Conservation (phyloP, 2,888 invertebrate species). For the Elysia crispata region DNA sequence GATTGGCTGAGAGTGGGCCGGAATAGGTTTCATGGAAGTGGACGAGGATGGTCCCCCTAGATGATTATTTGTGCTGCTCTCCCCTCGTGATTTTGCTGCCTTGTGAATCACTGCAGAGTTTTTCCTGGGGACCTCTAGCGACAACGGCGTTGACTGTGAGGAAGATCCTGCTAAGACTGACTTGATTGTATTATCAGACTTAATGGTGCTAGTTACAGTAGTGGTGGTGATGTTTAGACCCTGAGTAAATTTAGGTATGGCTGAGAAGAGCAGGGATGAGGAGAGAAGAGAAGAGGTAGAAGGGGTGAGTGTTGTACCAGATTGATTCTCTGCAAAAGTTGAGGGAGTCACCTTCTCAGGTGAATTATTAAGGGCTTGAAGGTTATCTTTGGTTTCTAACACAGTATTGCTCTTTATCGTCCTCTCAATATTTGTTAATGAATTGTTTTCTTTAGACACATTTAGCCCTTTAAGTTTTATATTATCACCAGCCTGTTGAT, state of each 20-base stretch:
- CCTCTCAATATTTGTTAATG: not conserved
- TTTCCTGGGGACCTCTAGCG: not conserved
- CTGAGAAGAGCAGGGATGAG: constrained; percentile 46
- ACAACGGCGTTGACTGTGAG: not conserved
- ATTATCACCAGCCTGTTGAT: not conserved
- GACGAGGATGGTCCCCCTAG: too few species aligned
- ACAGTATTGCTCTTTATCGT: too few species aligned
- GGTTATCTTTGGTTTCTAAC: not conserved
- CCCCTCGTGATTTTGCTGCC: constrained; percentile 10
- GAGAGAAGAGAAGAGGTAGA: constrained; percentile 31
- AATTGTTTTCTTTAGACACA: not conserved
- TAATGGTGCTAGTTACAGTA: not conserved
- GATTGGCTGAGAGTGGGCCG: constrained; percentile 43
- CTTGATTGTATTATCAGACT: not conserved
- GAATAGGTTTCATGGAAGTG: constrained; percentile 23
- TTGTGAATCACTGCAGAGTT: not conserved
- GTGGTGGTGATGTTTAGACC: not conserved
- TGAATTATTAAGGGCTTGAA: not conserved
- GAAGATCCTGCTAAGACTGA: not conserved
- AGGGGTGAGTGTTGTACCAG: not conserved
- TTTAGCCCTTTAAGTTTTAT: not conserved
- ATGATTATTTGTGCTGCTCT: not conserved
- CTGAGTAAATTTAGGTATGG: constrained; percentile 44
- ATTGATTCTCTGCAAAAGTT: not conserved
- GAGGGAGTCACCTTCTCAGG: not conserved